Conservation (phyloP, 1,140 invertebrate genomes). For the Hypsibius dujardini region DNA sequence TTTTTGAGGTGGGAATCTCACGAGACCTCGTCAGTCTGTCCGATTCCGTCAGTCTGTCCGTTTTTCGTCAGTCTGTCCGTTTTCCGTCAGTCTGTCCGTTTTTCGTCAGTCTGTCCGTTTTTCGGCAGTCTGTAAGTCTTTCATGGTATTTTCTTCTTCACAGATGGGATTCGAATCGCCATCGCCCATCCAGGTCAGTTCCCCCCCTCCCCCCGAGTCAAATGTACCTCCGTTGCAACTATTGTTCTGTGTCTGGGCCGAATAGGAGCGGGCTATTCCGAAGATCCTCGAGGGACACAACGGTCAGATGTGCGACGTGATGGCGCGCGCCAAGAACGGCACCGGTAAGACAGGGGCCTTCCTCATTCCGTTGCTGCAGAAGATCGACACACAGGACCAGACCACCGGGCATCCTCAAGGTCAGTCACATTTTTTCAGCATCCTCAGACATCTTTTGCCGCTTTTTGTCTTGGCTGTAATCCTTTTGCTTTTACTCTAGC, state of each 20-base stretch:
- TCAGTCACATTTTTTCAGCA: conserved; percentile 26
- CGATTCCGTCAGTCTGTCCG: neutral
- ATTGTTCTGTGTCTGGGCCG: neutral
- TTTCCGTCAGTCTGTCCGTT: too few relatives aligned
- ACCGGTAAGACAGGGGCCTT: conserved; percentile 99
- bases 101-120: too few relatives aligned
- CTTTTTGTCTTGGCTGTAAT: neutral
- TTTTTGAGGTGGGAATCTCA: conserved; percentile 79
- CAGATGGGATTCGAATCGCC: conserved; percentile 97
- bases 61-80: neutral
- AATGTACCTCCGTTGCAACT: too few relatives aligned
- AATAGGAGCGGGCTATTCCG: conserved; percentile 68
- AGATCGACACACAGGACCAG: conserved; percentile 71
- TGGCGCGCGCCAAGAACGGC: conserved; percentile 97
- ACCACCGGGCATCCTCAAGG: conserved; percentile 54
- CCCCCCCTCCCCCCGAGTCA: neutral
- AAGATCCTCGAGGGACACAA: conserved; percentile 69
- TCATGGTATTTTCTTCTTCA: neutral
- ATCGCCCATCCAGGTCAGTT: conserved; percentile 73
- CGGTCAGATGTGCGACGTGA: conserved; percentile 54
- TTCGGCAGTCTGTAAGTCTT: too few relatives aligned
- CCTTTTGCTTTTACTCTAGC: conserved; percentile 40
- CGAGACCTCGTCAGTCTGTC: too few relatives aligned
- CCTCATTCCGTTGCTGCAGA: conserved; percentile 90
- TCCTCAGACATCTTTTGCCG: neutral